Evolutionary conservation across 2,113 vertebrate species (phyloP), one percentile per base, ranked within the genome.

Genomic region (Eretmochelys imbricata): DNA sequence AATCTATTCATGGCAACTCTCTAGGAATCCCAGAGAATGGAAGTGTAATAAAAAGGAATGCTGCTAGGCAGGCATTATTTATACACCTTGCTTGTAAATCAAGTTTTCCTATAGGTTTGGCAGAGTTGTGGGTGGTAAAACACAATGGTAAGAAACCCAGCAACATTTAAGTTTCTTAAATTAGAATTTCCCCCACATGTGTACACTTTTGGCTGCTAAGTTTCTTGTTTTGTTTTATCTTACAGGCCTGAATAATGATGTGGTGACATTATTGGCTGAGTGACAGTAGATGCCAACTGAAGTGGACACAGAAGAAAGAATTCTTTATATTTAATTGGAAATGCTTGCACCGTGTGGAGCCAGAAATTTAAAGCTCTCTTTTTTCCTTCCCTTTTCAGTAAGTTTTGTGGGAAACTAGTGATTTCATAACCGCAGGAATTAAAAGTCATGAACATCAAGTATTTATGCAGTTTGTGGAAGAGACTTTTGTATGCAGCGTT

Each of bases 11-110:
- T 97, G 96, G 94, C 96, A 94, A 97, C 83, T 93, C 94, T 95
- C 94, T 85, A 87, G 96, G 96, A 98, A 96, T 97, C 97, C 97
- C 97, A 89, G 97, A 97, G 98, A 96, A 96, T 95, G 91, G 94
- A 92, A 94, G 82, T 54, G 95, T 80, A 93, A 95, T 94, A 79
- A 95, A 93, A 93, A 89, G 69, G 93, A 95, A 94, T 90, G 80
- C 89, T 96, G 94, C 86, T 81, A 83, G 93, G 91, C 94, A 90
- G 79, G 87, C 86, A 93, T 96, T 95, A 96, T 96, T 96, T 96
- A 97, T 89, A 98, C 93, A 98, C 95, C 92, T 97, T 96, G 94
- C 93, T 90, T 92, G 80, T 53, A 91, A 94, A 96, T 89, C 95
- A 94, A 93, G 96, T 85, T 92, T 97, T 92, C 91, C 91, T 57